Evolutionary conservation across 2,113 vertebrate genomes (phyloP).

Genomic region (Nyctereutes procyonoides): DNA sequence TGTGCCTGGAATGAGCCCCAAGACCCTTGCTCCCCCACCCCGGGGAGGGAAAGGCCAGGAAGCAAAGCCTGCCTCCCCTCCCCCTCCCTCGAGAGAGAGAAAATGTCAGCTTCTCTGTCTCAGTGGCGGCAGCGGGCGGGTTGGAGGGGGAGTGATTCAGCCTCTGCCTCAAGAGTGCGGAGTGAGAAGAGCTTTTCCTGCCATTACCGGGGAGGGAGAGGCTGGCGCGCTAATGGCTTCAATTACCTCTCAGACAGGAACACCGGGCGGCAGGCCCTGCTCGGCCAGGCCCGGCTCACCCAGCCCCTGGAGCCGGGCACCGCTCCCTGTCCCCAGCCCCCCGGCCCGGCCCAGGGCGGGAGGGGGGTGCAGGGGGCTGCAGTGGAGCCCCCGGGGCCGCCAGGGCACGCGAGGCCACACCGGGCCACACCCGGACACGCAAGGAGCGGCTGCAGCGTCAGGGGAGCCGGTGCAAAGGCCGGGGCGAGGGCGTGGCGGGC

Average conservation of each 20-base stretch:
- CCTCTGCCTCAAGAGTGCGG: slow-evolving; percentile 77
- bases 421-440: neutral
- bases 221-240: slow-evolving; percentile 82
- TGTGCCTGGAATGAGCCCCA: neutral
- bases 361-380: neutral
- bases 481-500: neutral
- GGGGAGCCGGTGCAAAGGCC: neutral
- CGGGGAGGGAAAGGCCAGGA: slow-evolving; percentile 52
- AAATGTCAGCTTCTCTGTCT: slow-evolving; percentile 83
- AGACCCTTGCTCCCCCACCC: neutral
- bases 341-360: too few relatives aligned
- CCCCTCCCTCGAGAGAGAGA: slow-evolving; percentile 61
- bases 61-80: slow-evolving; percentile 61
- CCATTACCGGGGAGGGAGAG: slow-evolving; percentile 83
- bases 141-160: slow-evolving; percentile 83
- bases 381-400: neutral
- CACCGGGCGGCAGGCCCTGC: slow-evolving; percentile 53
- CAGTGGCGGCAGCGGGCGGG: slow-evolving; percentile 74
- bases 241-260: slow-evolving; percentile 83
- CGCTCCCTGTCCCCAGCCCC: neutral
- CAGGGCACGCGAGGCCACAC: neutral
- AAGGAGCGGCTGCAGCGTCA: neutral
- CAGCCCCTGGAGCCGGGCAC: slow-evolving; percentile 5
- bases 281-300: slow-evolving; percentile 43
- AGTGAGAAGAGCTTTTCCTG: slow-evolving; percentile 84